Percentiles rank a stretch among this genome's conserved stretches.
Conservation (phyloP, 2,797 vertebrate genomes). For the Helarctos malayanus region DNA sequence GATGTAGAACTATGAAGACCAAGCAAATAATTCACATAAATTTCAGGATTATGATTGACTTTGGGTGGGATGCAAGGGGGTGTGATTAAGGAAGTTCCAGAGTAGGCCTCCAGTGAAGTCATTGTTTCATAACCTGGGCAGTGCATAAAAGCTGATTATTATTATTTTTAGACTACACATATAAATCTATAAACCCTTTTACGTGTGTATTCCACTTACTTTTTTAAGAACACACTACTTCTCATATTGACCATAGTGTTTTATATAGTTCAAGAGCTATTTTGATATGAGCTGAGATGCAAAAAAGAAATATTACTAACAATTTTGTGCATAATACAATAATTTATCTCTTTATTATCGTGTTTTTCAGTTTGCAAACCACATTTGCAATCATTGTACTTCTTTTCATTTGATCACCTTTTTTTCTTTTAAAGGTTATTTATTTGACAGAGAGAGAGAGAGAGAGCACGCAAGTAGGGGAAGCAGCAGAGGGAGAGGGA, state of each 20-base stretch:
- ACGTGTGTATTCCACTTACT: not conserved
- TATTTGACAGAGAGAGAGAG: not conserved
- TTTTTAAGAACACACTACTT: not conserved
- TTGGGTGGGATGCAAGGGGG: not conserved
- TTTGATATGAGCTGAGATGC: not conserved
- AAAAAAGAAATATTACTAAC: not conserved
- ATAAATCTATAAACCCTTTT: not conserved
- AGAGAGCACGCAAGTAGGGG: not conserved
- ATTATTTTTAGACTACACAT: not conserved
- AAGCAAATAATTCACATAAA: not conserved
- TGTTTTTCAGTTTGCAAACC: not conserved
- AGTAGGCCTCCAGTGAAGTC: not conserved
- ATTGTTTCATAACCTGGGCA: not conserved
- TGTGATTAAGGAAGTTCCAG: not conserved
- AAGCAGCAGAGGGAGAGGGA: not conserved
- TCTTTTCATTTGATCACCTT: slow-evolving; percentile 9
- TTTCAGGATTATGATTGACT: not conserved
- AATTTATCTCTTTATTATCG: not conserved
- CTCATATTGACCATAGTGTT: not conserved
- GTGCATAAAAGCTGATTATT: not conserved
- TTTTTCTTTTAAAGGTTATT: not conserved
- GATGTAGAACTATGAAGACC: not conserved
- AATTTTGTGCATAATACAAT: not conserved
- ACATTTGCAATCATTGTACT: not conserved
- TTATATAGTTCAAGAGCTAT: not conserved